A percentile compares a stretch with the other conserved stretches of the same genome.
phyloP scores from a whole-genome alignment of 2,113 vertebrate genomes.

The Leiothrix lutea region DNA sequence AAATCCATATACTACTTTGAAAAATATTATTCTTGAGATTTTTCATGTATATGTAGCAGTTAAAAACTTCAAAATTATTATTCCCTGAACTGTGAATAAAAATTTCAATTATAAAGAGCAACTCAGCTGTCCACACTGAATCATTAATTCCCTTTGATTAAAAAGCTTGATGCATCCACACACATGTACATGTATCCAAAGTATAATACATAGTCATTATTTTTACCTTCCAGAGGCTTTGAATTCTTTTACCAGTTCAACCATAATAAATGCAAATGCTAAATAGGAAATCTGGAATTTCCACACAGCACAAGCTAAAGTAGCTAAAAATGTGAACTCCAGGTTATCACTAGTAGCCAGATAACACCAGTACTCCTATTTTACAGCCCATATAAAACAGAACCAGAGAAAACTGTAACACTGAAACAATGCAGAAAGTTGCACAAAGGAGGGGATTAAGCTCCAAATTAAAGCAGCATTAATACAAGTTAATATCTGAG shows the following conservation, averaged over 20 bases:
- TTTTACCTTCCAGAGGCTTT: neutral
- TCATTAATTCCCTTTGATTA: neutral
- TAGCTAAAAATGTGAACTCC: neutral
- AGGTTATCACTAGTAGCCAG: neutral
- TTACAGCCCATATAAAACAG: neutral
- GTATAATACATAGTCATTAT: neutral
- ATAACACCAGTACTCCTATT: neutral
- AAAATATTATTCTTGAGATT: neutral
- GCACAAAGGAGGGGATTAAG: neutral
- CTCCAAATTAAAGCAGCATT: neutral
- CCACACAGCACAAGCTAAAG: fast-evolving
- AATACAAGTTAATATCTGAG: neutral
- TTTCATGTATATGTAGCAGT: neutral
- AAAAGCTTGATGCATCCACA: neutral
- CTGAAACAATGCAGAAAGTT: neutral
- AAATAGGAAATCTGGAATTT: neutral
- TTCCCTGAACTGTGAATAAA: neutral
- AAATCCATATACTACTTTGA: neutral
- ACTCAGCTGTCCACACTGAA: neutral
- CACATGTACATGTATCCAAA: neutral
- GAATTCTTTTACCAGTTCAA: neutral
- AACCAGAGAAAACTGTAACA: neutral
- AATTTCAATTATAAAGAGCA: neutral
- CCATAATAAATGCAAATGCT: neutral
- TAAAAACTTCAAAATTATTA: neutral